Conservation (phyloP, 2,797 vertebrate species). For the Hipposideros larvatus region DNA sequence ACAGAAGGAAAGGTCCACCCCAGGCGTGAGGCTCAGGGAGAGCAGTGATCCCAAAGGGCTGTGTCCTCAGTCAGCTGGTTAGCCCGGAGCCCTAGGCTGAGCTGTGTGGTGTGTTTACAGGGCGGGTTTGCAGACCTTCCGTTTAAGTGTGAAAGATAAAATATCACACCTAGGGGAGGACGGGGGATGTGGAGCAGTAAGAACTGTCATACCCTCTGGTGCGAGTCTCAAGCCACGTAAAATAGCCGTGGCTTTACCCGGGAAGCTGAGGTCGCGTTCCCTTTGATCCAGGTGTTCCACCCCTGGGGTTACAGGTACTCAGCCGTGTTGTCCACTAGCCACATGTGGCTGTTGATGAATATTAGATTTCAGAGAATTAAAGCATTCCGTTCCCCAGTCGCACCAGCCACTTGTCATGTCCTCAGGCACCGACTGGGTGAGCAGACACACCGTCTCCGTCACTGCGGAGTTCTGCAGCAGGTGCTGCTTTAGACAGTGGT, state of each 20-base stretch:
- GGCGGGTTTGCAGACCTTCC: no score
- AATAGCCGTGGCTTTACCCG: not conserved
- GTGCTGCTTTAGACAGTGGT: no score
- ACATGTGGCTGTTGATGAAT: no score
- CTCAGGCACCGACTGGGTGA: no score
- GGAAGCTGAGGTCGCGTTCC: not conserved
- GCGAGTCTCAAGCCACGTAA: no score
- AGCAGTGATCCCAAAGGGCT: not conserved
- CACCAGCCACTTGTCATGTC: not conserved
- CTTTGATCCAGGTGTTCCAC: not conserved
- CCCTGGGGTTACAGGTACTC: not conserved
- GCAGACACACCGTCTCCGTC: no score
- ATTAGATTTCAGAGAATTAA: not conserved
- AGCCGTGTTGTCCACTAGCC: no score
- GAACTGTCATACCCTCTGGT: rapidly evolving
- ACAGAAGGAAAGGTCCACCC: not conserved
- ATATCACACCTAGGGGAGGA: not conserved
- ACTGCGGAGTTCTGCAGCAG: no score
- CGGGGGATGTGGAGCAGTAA: rapidly evolving
- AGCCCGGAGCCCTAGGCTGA: not conserved
- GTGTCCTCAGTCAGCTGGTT: not conserved
- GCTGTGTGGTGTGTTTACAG: not conserved
- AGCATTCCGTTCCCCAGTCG: rapidly evolving
- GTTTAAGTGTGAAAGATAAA: not conserved
- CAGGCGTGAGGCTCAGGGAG: not conserved